These are phyloP conservation scores for Pheucticus melanocephalus DNA, from an alignment of 2,113 vertebrate genomes.

Conservation along the genomic window DNA sequence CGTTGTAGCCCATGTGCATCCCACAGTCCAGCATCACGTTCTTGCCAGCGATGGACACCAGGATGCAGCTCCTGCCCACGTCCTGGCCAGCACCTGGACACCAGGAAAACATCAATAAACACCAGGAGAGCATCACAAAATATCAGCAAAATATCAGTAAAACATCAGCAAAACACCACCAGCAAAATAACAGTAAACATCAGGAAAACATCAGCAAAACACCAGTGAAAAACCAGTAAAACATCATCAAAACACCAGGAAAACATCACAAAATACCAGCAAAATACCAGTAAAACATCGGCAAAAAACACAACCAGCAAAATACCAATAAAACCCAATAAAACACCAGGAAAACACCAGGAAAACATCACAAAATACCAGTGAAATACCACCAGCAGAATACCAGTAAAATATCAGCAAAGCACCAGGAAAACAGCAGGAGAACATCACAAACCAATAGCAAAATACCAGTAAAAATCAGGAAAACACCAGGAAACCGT, in stretches of 20 bases:
- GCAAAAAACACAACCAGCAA: too few relatives aligned
- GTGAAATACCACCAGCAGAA: not conserved
- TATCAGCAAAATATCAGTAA: too few relatives aligned
- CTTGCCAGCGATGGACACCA: conserved; percentile 94
- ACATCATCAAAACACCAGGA: not conserved
- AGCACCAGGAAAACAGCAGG: too few relatives aligned
- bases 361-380: not conserved
- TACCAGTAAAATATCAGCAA: not conserved
- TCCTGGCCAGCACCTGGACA: conserved; percentile 91
- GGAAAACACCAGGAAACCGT: not conserved
- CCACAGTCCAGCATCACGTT: conserved; percentile 98
- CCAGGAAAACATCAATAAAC: not conserved
- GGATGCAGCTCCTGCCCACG: conserved; percentile 95
- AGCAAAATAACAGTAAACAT: not conserved
- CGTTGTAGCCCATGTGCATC: conserved; percentile 99
- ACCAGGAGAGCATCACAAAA: not conserved
- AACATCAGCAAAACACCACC: not conserved
- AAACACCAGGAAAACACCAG: too few relatives aligned
- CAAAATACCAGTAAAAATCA: too few relatives aligned
- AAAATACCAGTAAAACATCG: too few relatives aligned
- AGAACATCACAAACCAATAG: too few relatives aligned
- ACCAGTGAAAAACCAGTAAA: not conserved
- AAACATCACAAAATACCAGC: not conserved
- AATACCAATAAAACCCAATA: not conserved
- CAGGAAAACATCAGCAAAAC: not conserved